Percentiles rank a stretch among this genome's conserved stretches.
These are phyloP conservation scores for Edolisoma coerulescens DNA, from an alignment of 2,113 vertebrate genomes.

Conservation along the genomic window DNA sequence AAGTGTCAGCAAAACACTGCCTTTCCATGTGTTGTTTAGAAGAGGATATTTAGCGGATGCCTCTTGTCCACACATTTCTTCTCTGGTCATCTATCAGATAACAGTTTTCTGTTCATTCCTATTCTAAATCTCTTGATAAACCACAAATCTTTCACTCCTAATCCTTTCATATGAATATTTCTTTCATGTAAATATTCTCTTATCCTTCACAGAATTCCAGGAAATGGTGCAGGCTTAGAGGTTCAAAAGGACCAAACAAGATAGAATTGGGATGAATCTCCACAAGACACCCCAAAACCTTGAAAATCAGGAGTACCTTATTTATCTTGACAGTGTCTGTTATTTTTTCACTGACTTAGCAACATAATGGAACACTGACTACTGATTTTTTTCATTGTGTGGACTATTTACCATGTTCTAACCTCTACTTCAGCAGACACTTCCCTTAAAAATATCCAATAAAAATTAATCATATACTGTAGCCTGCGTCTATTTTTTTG, in stretches of 20 bases:
- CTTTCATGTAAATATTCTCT: background rate
- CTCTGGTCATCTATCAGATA: background rate
- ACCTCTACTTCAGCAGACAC: background rate
- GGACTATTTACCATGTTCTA: slow-evolving; percentile 6
- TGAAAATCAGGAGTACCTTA: slow-evolving; percentile 20
- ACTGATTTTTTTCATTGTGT: background rate
- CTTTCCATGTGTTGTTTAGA: background rate
- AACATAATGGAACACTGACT: background rate
- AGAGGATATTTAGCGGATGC: background rate
- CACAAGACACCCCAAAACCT: background rate
- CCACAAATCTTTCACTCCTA: background rate
- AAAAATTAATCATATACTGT: slow-evolving; percentile 30
- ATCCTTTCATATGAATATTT: background rate
- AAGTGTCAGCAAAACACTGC: background rate
- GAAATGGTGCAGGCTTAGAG: slow-evolving; percentile 89
- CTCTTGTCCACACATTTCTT: background rate
- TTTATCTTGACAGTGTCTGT: background rate
- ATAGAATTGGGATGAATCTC: background rate
- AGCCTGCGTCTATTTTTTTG: background rate
- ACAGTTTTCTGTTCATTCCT: background rate
- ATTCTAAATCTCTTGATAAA: background rate
- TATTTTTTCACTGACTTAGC: slow-evolving; percentile 2
- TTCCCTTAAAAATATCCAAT: slow-evolving; percentile 57
- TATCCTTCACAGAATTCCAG: slow-evolving; percentile 84
- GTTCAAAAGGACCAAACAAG: background rate